These are phyloP conservation scores for Temnothorax ravouxi DNA, from an alignment of 2,888 invertebrate species.

Conservation along the genomic window DNA sequence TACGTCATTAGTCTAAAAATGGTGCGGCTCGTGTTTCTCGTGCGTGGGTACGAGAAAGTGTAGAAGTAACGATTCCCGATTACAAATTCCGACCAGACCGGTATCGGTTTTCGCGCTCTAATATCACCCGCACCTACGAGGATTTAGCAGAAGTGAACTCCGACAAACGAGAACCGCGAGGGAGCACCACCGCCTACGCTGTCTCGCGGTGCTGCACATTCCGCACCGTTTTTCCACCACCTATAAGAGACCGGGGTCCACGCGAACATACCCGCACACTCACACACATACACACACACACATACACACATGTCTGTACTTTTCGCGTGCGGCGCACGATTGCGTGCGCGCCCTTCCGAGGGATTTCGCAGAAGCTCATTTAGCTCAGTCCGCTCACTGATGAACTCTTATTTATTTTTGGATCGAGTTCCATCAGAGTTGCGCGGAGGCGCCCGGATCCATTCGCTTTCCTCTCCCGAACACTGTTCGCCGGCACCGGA, in stretches of 20 bases:
- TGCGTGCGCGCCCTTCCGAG: conserved; percentile 45
- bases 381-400: conserved; percentile 63
- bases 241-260: conserved; percentile 10
- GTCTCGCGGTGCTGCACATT: conserved; percentile 63
- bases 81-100: conserved; percentile 61
- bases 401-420: conserved; percentile 74
- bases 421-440: conserved; percentile 64
- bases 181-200: conserved; percentile 62
- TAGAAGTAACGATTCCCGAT: conserved; percentile 56
- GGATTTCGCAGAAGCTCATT: conserved; percentile 69
- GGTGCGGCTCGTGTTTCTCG: conserved; percentile 37
- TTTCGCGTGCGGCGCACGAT: conserved; percentile 48
- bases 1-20: conserved; percentile 48
- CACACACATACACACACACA: background rate
- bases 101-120: conserved; percentile 66
- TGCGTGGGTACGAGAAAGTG: conserved; percentile 18
- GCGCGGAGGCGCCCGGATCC: conserved; percentile 48
- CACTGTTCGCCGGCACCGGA: conserved; percentile 35
- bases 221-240: conserved; percentile 45
- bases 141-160: conserved; percentile 59
- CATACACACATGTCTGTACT: background rate
- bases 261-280: too few relatives aligned
- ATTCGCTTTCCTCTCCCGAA: conserved; percentile 30
- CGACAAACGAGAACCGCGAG: conserved; percentile 59
- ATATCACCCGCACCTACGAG: conserved; percentile 57